phyloP scores from a whole-genome alignment of 2,888 invertebrate genomes.

The Cyrtodaria siliqua region DNA sequence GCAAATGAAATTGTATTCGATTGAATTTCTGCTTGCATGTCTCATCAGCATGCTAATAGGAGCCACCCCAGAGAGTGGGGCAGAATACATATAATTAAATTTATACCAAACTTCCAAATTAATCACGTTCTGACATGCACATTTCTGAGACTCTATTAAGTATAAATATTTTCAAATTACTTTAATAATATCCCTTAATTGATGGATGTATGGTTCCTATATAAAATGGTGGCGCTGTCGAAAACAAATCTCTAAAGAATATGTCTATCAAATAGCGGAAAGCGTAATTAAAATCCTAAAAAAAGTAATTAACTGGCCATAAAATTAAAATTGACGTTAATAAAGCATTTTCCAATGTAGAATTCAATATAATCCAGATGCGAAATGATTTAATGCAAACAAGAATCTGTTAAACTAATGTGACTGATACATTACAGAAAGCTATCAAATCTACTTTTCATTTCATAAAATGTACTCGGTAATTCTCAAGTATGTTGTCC shows the following conservation, averaged over 20 bases:
- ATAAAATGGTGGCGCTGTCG: too few relatives aligned
- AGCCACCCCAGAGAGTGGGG: too few relatives aligned
- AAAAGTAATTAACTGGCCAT: constrained; percentile 16
- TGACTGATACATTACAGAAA: constrained; percentile 3
- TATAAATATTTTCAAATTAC: too few relatives aligned
- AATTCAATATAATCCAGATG: constrained; percentile 16
- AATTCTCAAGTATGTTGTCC: background rate
- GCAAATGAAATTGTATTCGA: too few relatives aligned
- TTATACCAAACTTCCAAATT: too few relatives aligned
- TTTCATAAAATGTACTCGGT: constrained; percentile 2
- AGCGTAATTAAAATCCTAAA: constrained; percentile 16
- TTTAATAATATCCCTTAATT: too few relatives aligned
- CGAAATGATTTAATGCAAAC: constrained; percentile 15
- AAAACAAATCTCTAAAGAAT: background rate
- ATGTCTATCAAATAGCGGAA: constrained; percentile 14
- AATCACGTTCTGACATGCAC: too few relatives aligned
- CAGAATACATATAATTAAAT: too few relatives aligned
- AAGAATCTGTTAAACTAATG: constrained; percentile 4
- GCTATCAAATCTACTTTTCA: background rate
- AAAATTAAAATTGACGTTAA: constrained; percentile 31
- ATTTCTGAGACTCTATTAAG: too few relatives aligned
- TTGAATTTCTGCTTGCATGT: too few relatives aligned
- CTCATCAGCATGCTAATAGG: too few relatives aligned
- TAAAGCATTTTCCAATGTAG: constrained; percentile 21
- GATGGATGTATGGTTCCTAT: too few relatives aligned